Conservation (phyloP, 1,140 invertebrate species). For the Atta colombica region DNA sequence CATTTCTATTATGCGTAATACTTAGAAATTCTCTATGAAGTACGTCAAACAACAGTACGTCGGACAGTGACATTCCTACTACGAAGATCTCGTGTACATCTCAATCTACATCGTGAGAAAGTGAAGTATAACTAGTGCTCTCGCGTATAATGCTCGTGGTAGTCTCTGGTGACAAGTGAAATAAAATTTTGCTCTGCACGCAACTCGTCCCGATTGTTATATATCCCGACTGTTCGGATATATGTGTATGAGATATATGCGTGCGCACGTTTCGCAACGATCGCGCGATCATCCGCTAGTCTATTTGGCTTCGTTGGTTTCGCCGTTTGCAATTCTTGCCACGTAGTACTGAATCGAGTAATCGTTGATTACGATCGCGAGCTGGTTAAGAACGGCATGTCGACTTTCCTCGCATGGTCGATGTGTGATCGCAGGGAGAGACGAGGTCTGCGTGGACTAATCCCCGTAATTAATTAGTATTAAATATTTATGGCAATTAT, state of each 20-base stretch:
- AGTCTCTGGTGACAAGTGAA: conserved; percentile 43
- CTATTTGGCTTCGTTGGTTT: conserved; percentile 34
- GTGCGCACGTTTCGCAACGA: conserved; percentile 44
- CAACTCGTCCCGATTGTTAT: conserved; percentile 11
- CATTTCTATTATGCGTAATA: background rate
- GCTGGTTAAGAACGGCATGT: conserved; percentile 40
- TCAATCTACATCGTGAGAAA: conserved; percentile 59
- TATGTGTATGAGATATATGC: background rate
- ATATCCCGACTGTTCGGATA: background rate
- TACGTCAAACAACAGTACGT: background rate
- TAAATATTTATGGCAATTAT: conserved; percentile 34
- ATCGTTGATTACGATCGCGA: conserved; percentile 51
- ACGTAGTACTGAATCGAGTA: conserved; percentile 48
- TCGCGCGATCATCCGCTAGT: conserved; percentile 25
- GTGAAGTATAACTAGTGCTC: conserved; percentile 15
- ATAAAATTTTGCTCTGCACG: conserved; percentile 38
- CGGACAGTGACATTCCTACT: conserved; percentile 37
- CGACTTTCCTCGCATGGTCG: conserved; percentile 23
- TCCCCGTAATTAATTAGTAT: conserved; percentile 31
- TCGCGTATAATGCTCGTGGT: background rate
- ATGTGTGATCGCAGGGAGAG: background rate
- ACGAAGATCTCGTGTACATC: conserved; percentile 38
- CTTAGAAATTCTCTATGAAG: conserved; percentile 1
- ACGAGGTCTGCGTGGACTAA: background rate
- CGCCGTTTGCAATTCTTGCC: conserved; percentile 36